These are phyloP conservation scores for Xestia c-nigrum DNA, from an alignment of 2,888 invertebrate species.

Conservation along the genomic window DNA sequence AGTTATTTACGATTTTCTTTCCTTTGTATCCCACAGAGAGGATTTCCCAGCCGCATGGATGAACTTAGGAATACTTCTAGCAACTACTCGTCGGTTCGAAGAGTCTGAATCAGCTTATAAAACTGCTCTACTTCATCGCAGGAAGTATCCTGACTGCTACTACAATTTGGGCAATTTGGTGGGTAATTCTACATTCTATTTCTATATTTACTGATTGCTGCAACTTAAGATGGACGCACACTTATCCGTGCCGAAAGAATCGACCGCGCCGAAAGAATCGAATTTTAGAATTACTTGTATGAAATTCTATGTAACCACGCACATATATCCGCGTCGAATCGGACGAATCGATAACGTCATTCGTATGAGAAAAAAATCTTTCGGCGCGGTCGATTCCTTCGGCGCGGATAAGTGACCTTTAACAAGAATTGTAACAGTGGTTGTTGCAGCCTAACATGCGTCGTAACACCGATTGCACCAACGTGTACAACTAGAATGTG, in stretches of 20 bases:
- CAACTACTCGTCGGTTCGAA: conserved; percentile 92
- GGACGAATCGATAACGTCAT: too few species aligned
- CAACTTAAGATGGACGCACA: too few species aligned
- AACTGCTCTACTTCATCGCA: conserved; percentile 94
- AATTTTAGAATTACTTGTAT: too few species aligned
- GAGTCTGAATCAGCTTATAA: conserved; percentile 95
- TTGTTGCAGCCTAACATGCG: background rate
- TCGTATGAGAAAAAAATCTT: too few species aligned
- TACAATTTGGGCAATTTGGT: conserved; percentile 99
- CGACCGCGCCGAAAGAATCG: too few species aligned
- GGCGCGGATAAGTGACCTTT: too few species aligned
- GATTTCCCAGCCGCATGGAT: conserved; percentile 99
- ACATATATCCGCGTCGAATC: too few species aligned
- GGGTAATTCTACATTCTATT: conserved; percentile 67
- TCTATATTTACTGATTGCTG: background rate
- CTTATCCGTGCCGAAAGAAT: too few species aligned
- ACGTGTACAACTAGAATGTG: background rate
- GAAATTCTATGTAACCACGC: too few species aligned
- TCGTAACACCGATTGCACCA: background rate
- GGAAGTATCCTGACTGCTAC: conserved; percentile 97
- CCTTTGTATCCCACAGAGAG: conserved; percentile 86
- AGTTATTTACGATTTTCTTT: background rate
- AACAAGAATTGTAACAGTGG: background rate
- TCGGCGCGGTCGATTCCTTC: too few species aligned
- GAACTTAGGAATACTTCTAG: conserved; percentile 98